Evolutionary conservation across 2,888 invertebrate species (phyloP), one percentile per base, ranked within the genome.

Genomic region (Fissipunctia ypsillon): DNA sequence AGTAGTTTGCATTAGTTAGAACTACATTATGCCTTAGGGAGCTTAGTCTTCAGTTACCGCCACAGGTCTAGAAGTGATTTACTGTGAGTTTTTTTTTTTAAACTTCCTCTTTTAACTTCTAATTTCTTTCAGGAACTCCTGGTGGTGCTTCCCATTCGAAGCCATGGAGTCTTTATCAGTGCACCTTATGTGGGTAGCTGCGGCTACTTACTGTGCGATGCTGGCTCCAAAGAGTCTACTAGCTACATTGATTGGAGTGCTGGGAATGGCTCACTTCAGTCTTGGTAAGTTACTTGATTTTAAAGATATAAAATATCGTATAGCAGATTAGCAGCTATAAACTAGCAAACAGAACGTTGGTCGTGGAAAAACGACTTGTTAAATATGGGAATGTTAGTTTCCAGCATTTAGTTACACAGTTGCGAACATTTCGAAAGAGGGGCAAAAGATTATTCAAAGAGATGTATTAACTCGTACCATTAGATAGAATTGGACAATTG

Each of bases 81-180:
- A n/a, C n/a, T 9, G 28, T 63, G 9, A 9, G 9, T 45, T 45
- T 19, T n/a, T 0, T 19, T 48, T n/a, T 65, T 43, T 5, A 14
- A 28, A 31, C n/a, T 45, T 67, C 16, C 3, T 19, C n/a, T 43
- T 5, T n/a, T 70, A 48, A 60, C 6, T 56, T 45, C 2, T 28
- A 0, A 1, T 50, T 14, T 25, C 7, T 81, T 80, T 25, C 91
- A 98, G 98, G 90, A 98, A 97, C 91, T 98, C 98, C 9, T 98
- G 98, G 98, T 98, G 98, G 98, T 98, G 98, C 90, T 98, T 98
- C 87, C 98, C 98, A 1, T 98, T 98, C 88, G 98, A 98, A 94
- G 98, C 98, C 0, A 97, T 98, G 97, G 98, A 98, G 93, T 98
- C 98, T 0, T 94, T 98, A 25, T 98, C 98, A 0, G 98, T 98